A percentile compares a stretch with the other conserved stretches of the same genome.
phyloP scores from a whole-genome alignment of 2,113 vertebrate genomes.

The Romanogobio albipinnatus region DNA sequence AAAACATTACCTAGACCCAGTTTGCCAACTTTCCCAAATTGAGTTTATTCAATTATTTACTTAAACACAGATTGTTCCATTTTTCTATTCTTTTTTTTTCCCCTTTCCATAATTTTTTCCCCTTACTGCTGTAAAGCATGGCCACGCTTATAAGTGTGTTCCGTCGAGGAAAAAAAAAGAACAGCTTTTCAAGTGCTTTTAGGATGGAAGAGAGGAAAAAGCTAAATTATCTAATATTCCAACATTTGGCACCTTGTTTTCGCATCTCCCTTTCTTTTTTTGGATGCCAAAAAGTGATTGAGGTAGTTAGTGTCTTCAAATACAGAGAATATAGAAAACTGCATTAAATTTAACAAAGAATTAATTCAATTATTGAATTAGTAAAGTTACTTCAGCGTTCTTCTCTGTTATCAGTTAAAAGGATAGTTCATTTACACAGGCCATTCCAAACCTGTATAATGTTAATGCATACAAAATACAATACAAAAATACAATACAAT shows the following conservation, averaged over 20 bases:
- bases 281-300: slow-evolving; percentile 31
- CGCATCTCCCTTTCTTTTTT: neutral
- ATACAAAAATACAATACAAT: neutral
- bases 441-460: no score
- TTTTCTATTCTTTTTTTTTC: slow-evolving; percentile 41
- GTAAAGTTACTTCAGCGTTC: neutral
- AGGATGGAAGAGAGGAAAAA: slow-evolving; percentile 31
- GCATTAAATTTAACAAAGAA: neutral
- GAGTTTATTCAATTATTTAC: slow-evolving; percentile 67
- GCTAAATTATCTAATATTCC: slow-evolving; percentile 35
- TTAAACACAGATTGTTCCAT: slow-evolving; percentile 58
- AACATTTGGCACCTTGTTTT: slow-evolving; percentile 26
- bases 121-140: slow-evolving; percentile 32
- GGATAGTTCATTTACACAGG: neutral
- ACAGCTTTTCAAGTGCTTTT: slow-evolving; percentile 35
- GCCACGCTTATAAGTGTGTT: slow-evolving; percentile 34
- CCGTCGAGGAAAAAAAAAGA: neutral
- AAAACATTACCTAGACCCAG: slow-evolving; percentile 75
- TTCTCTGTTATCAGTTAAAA: neutral
- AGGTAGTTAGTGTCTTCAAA: slow-evolving; percentile 13
- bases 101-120: slow-evolving; percentile 10
- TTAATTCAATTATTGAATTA: neutral
- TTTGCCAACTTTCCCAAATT: slow-evolving; percentile 66
- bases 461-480: neutral
- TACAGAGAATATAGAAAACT: neutral